phyloP scores from a whole-genome alignment of 2,888 invertebrate genomes.

The Stenchaetothrips biformis region DNA sequence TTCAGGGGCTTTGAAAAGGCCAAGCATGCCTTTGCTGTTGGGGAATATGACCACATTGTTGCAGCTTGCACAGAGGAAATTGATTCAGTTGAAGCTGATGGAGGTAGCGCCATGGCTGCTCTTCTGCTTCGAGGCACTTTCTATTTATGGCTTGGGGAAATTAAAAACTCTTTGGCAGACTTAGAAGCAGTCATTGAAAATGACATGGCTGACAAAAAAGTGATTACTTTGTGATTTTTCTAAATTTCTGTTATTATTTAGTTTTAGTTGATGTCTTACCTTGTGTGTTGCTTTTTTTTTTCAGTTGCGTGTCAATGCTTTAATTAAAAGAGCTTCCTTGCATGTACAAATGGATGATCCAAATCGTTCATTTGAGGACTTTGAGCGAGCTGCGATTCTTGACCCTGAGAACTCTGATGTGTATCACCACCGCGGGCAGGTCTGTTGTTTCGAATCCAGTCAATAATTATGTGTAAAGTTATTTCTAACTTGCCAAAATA shows the following conservation, averaged over 20 bases:
- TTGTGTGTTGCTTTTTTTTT: constrained; percentile 31
- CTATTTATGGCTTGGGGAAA: constrained; percentile 69
- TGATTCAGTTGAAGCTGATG: constrained; percentile 55
- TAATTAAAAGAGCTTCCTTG: constrained; percentile 82
- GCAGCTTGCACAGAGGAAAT: constrained; percentile 75
- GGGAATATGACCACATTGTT: constrained; percentile 73
- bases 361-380: constrained; percentile 71
- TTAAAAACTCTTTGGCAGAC: constrained; percentile 66
- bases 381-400: constrained; percentile 67
- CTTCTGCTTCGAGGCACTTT: constrained; percentile 80
- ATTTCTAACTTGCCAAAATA: constrained; percentile 24
- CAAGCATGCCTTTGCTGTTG: constrained; percentile 61
- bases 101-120: constrained; percentile 47
- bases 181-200: constrained; percentile 65
- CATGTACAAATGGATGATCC: constrained; percentile 72
- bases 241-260: constrained; percentile 23
- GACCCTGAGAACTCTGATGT: constrained; percentile 81
- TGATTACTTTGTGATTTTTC: constrained; percentile 38
- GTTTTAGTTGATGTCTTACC: background rate
- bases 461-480: constrained; percentile 25
- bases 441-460: constrained; percentile 39
- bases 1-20: constrained; percentile 66
- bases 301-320: constrained; percentile 68
- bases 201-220: constrained; percentile 53
- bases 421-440: constrained; percentile 84